Evolutionary conservation across 2,888 invertebrate genomes (phyloP).

Genomic region (Hypomecis punctinalis): DNA sequence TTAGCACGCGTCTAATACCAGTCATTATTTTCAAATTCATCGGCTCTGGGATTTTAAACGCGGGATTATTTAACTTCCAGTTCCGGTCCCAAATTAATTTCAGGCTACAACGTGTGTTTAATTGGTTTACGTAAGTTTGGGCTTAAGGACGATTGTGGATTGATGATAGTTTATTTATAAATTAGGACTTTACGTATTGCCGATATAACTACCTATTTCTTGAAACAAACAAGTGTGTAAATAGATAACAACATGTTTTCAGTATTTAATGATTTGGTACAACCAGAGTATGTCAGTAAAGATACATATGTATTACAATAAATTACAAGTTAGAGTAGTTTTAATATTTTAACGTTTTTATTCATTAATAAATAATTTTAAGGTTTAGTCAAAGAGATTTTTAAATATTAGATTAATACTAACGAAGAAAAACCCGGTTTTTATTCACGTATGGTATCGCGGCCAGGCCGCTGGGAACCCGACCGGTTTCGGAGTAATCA

Average conservation of each 20-base stretch:
- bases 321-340: too few relatives aligned
- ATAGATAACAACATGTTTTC: neutral
- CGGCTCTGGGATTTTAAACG: constrained; percentile 70
- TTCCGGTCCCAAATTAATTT: constrained; percentile 52
- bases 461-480: too few relatives aligned
- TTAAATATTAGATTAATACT: too few relatives aligned
- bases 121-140: constrained; percentile 43
- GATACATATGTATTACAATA: too few relatives aligned
- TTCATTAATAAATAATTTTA: too few relatives aligned
- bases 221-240: neutral
- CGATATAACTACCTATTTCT: neutral
- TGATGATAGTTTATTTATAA: constrained; percentile 22
- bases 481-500: too few relatives aligned
- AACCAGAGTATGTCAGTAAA: too few relatives aligned
- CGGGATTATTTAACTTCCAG: constrained; percentile 69
- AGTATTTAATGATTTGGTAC: too few relatives aligned
- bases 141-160: constrained; percentile 24
- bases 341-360: too few relatives aligned
- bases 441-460: too few relatives aligned
- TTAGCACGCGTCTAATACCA: constrained; percentile 77
- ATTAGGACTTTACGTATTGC: constrained; percentile 5
- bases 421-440: too few relatives aligned
- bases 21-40: constrained; percentile 83
- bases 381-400: too few relatives aligned
- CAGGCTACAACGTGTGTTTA: constrained; percentile 49